Evolutionary conservation across 2,113 vertebrate species (phyloP).

Genomic region (Percopsis transmontana): DNA sequence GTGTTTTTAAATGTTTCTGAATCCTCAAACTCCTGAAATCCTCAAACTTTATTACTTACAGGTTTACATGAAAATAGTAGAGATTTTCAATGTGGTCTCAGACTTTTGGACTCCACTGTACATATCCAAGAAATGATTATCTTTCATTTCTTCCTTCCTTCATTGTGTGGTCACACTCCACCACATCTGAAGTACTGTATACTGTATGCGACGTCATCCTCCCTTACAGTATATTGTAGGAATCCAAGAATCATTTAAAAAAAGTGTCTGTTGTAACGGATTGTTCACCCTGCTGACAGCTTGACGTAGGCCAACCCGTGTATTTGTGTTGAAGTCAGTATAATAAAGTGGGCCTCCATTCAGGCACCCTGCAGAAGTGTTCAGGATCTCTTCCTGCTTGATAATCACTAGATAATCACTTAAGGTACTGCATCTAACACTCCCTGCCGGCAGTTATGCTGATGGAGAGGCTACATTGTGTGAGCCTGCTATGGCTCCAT

Average conservation of each 20-base stretch:
- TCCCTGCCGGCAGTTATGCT: conserved; percentile 30
- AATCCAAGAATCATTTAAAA: too few species aligned
- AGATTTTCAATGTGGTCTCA: too few species aligned
- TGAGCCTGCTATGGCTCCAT: conserved; percentile 32
- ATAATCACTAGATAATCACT: conserved; percentile 52
- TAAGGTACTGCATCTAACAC: conserved; percentile 14
- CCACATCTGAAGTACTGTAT: too few species aligned
- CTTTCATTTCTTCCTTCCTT: too few species aligned
- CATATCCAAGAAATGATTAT: too few species aligned
- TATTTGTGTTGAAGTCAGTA: not conserved
- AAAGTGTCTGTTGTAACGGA: not conserved
- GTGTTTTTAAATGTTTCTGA: too few species aligned
- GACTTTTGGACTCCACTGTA: too few species aligned
- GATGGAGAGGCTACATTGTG: conserved; percentile 33
- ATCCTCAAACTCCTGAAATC: too few species aligned
- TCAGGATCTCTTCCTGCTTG: conserved; percentile 13
- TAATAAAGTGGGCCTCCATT: not conserved
- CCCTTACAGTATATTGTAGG: not conserved
- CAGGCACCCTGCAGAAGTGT: conserved; percentile 14
- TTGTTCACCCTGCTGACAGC: not conserved
- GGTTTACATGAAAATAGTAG: too few species aligned
- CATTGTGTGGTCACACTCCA: too few species aligned
- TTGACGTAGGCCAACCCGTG: not conserved
- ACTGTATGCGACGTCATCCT: conserved; percentile 7
- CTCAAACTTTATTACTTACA: too few species aligned